Percentiles rank a stretch among this genome's conserved stretches.
phyloP scores from a whole-genome alignment of 2,113 vertebrate genomes.

The Hiodon tergisus region DNA sequence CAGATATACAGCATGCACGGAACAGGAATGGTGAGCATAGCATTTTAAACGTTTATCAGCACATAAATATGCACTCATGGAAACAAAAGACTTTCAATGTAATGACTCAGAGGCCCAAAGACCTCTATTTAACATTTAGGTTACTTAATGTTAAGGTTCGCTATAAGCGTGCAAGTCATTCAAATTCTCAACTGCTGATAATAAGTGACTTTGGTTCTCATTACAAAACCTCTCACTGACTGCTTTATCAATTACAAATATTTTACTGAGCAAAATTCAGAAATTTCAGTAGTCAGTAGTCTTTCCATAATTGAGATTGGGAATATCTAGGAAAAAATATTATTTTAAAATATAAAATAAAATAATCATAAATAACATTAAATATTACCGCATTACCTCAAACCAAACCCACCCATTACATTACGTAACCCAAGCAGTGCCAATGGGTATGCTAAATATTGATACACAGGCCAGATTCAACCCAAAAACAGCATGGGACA shows the following conservation, averaged over 20 bases:
- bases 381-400: constrained; percentile 1
- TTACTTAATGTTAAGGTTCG: not conserved
- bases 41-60: constrained; percentile 22
- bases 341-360: constrained; percentile 2
- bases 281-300: too few relatives aligned
- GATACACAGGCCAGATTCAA: constrained; percentile 44
- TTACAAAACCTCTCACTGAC: not conserved
- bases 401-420: constrained; percentile 21
- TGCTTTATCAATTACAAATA: not conserved
- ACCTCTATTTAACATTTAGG: not conserved
- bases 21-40: constrained; percentile 44
- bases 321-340: constrained; percentile 3
- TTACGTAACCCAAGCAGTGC: constrained; percentile 69
- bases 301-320: not conserved
- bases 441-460: constrained; percentile 38
- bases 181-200: constrained; percentile 1
- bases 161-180: not conserved
- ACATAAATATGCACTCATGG: not conserved
- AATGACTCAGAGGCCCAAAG: constrained; percentile 3
- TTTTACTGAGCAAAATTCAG: too few relatives aligned
- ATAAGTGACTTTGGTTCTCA: not conserved
- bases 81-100: not conserved
- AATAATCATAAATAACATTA: constrained; percentile 15
- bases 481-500: constrained; percentile 54
- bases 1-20: constrained; percentile 74